Evolutionary conservation across 2,113 vertebrate species (phyloP).

Genomic region (Porphyrio hochstetteri): DNA sequence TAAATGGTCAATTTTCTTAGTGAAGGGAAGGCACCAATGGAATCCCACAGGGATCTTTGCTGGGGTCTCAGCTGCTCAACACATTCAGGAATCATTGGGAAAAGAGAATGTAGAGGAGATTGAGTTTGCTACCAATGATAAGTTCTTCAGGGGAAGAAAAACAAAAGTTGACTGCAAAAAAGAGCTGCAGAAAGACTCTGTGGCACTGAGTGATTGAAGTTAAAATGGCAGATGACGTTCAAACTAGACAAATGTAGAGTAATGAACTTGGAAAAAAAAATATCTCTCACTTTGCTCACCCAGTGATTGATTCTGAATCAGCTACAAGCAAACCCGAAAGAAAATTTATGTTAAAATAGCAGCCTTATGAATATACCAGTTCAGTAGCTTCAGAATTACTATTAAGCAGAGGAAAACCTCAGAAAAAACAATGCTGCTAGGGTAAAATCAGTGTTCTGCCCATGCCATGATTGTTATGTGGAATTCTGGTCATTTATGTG

Average conservation of each 20-base stretch:
- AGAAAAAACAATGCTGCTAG: background rate
- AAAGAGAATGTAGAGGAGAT: background rate
- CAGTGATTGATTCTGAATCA: background rate
- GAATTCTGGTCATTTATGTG: background rate
- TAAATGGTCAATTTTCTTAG: conserved; percentile 22
- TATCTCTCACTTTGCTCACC: background rate
- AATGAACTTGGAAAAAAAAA: background rate
- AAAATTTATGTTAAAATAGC: background rate
- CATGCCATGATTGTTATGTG: background rate
- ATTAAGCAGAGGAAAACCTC: background rate
- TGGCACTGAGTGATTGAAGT: background rate
- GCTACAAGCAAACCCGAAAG: background rate
- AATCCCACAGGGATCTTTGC: background rate
- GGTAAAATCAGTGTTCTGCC: background rate
- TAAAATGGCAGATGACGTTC: background rate
- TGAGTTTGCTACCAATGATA: background rate
- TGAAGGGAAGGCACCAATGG: background rate
- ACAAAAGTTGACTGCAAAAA: background rate
- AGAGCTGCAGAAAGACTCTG: background rate
- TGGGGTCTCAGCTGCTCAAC: background rate
- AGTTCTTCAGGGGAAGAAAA: background rate
- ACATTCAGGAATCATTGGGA: background rate
- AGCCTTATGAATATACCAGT: background rate
- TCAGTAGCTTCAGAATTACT: background rate
- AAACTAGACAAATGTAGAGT: background rate